Evolutionary conservation across 2,113 vertebrate species (phyloP).

Genomic region (Pycnonotus jocosus): DNA sequence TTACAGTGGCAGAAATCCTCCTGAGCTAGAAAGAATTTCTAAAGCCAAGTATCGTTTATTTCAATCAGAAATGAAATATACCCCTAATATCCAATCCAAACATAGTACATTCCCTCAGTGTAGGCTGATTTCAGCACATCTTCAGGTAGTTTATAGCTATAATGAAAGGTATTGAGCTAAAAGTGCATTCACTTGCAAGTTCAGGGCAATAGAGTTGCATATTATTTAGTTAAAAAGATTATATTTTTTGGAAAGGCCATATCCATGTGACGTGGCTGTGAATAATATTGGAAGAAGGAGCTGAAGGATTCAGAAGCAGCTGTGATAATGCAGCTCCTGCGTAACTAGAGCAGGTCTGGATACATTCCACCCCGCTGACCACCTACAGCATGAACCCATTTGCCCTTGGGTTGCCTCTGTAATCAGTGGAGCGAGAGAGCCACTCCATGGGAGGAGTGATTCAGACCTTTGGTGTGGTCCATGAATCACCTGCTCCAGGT

Average conservation of each 20-base stretch:
- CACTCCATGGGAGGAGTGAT: neutral
- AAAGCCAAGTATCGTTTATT: neutral
- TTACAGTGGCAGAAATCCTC: neutral
- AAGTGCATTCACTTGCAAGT: neutral
- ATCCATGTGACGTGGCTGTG: neutral
- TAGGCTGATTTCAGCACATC: neutral
- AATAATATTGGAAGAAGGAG: neutral
- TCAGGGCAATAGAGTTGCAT: neutral
- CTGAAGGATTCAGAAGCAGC: neutral
- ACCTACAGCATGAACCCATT: constrained; percentile 34
- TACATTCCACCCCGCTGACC: constrained; percentile 45
- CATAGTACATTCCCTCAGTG: neutral
- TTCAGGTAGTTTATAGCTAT: neutral
- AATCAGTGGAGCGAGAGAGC: neutral
- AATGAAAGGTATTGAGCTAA: neutral
- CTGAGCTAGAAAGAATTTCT: constrained; percentile 9
- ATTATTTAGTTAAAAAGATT: neutral
- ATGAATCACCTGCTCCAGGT: constrained; percentile 35
- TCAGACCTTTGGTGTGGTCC: constrained; percentile 55
- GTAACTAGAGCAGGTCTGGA: constrained; percentile 20
- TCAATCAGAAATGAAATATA: neutral
- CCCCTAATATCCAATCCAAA: neutral
- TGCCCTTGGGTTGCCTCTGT: neutral
- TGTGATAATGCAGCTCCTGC: neutral
- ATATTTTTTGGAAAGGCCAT: neutral